phyloP scores from a whole-genome alignment of 2,888 invertebrate genomes.

The Phoenoteleia sp. region DNA sequence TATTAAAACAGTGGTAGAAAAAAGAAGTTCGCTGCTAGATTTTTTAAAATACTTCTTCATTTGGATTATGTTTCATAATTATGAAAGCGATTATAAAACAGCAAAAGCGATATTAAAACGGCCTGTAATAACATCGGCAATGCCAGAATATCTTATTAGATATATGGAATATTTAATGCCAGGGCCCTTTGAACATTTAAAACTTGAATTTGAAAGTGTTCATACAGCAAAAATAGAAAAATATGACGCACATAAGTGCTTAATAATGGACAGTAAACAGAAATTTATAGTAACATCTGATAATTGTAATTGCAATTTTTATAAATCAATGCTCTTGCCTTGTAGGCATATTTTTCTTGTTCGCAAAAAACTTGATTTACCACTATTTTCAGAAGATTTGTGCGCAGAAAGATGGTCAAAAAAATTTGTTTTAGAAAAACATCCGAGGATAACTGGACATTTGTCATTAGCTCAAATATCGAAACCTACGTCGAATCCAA shows the following conservation, averaged over 20 bases:
- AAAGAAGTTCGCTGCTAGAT: conserved; percentile 10
- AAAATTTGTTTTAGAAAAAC: not conserved
- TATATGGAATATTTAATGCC: conserved; percentile 31
- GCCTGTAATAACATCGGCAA: not conserved
- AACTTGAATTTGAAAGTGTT: not conserved
- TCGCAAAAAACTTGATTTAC: not conserved
- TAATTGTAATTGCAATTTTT: conserved; percentile 26
- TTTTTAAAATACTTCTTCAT: conserved; percentile 34
- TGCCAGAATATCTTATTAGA: not conserved
- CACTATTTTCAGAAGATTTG: conserved; percentile 2
- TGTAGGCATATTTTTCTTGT: conserved; percentile 23
- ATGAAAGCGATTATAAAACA: conserved; percentile 28
- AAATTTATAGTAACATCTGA: not conserved
- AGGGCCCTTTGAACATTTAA: conserved; percentile 7
- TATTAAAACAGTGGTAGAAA: conserved; percentile 24
- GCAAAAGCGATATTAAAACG: conserved; percentile 21
- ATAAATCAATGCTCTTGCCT: conserved; percentile 17
- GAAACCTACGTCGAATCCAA: too few relatives aligned
- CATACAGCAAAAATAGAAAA: not conserved
- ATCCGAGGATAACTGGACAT: too few relatives aligned
- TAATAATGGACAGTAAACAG: not conserved
- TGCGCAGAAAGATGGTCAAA: conserved; percentile 40
- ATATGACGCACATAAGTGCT: not conserved
- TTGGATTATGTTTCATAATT: conserved; percentile 13
- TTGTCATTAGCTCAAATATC: too few relatives aligned